Percentiles rank a stretch among this genome's conserved stretches.
phyloP scores from a whole-genome alignment of 2,888 invertebrate species.

The Agapostemon virescens region DNA sequence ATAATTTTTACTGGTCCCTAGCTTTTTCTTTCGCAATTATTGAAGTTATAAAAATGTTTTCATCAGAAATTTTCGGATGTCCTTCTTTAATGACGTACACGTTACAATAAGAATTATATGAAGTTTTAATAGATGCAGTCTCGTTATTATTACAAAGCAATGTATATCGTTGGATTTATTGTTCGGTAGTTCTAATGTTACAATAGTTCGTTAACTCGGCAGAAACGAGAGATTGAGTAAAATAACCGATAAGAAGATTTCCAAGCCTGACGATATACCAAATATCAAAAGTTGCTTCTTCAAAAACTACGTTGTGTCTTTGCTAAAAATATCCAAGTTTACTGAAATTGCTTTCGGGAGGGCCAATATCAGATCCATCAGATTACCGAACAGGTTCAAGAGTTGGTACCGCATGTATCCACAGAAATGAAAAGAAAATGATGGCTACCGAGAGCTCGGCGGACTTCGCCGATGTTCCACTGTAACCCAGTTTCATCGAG shows the following conservation, averaged over 20 bases:
- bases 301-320: background rate
- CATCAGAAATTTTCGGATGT: too few species aligned
- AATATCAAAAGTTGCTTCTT: background rate
- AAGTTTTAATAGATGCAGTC: too few species aligned
- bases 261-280: background rate
- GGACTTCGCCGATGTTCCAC: background rate
- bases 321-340: background rate
- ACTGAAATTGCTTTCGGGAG: background rate
- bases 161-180: too few species aligned
- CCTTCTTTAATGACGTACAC: too few species aligned
- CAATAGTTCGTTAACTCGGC: background rate
- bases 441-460: background rate
- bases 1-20: too few species aligned
- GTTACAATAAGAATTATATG: too few species aligned
- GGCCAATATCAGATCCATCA: background rate
- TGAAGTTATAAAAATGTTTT: too few species aligned
- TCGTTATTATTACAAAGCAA: too few species aligned
- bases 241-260: background rate
- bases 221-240: background rate
- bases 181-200: too few species aligned
- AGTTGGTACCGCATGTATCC: background rate
- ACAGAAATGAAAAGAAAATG: background rate
- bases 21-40: too few species aligned
- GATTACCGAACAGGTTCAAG: background rate
- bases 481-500: background rate